Conservation (phyloP, 1,140 invertebrate genomes). For the Neuroterus valhalla region DNA sequence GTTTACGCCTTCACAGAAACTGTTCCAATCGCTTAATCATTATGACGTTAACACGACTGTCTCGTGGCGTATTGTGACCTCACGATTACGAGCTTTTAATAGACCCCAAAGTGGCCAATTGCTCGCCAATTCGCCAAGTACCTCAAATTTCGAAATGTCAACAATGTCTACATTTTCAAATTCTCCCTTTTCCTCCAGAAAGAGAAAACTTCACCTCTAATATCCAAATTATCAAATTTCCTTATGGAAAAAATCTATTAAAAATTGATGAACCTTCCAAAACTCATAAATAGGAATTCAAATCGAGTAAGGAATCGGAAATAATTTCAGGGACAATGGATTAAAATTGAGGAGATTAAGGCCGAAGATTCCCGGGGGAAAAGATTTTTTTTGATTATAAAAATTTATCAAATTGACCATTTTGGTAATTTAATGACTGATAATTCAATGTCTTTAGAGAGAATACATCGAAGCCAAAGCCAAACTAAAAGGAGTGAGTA, state of each 20-base stretch:
- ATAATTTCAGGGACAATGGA: constrained; percentile 25
- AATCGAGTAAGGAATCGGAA: constrained; percentile 6
- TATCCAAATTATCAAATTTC: no score
- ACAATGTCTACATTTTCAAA: not conserved
- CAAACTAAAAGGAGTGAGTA: constrained; percentile 19
- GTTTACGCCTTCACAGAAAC: constrained; percentile 36
- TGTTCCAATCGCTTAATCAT: constrained; percentile 55
- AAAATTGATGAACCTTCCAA: no score
- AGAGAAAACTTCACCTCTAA: no score
- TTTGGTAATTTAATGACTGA: not conserved
- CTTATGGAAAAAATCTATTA: no score
- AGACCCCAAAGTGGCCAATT: constrained; percentile 49
- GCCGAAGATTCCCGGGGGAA: no score
- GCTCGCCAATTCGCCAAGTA: not conserved
- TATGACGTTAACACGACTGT: constrained; percentile 49
- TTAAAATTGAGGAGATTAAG: not conserved
- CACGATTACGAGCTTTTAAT: constrained; percentile 55
- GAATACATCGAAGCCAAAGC: constrained; percentile 7
- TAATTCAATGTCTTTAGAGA: constrained; percentile 12
- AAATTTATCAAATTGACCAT: not conserved
- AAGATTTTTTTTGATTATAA: no score
- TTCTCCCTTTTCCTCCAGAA: no score
- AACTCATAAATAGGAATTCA: no score
- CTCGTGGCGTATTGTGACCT: constrained; percentile 46
- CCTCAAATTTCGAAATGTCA: not conserved